Conservation (phyloP, 1,140 invertebrate genomes). For the Bombus waltoni region DNA sequence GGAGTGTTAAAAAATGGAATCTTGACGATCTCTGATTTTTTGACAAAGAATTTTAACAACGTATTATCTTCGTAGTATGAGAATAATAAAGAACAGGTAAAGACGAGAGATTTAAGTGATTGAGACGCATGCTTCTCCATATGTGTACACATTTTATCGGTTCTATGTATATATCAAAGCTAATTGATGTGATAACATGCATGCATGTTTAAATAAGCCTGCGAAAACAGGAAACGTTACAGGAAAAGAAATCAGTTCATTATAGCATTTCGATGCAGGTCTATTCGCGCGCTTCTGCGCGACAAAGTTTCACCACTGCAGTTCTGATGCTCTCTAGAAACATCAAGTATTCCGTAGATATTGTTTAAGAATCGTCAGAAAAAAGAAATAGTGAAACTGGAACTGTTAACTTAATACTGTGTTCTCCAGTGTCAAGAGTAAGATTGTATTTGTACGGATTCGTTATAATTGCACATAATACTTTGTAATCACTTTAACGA, state of each 20-base stretch:
- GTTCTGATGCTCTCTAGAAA: neutral
- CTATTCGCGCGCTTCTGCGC: constrained; percentile 36
- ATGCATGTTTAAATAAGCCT: constrained; percentile 22
- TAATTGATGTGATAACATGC: constrained; percentile 65
- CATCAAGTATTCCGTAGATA: neutral
- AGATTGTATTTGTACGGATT: neutral
- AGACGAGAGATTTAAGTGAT: neutral
- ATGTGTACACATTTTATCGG: constrained; percentile 42
- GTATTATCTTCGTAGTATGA: neutral
- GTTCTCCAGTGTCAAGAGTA: neutral
- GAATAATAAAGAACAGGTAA: constrained; percentile 13
- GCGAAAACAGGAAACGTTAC: constrained; percentile 7
- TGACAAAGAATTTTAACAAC: neutral
- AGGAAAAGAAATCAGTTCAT: constrained; percentile 18
- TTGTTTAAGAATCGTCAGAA: neutral
- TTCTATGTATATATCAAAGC: constrained; percentile 62
- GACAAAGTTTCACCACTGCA: constrained; percentile 25
- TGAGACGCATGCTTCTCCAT: constrained; percentile 14
- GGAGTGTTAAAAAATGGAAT: neutral
- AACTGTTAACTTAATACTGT: neutral
- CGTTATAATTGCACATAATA: neutral
- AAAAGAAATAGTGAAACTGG: neutral
- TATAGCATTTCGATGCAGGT: constrained; percentile 22
- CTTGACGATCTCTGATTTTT: neutral
- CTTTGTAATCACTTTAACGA: neutral